Conservation (phyloP, 1,140 invertebrate genomes). For the Pachyrhynchus sulphureomaculatus region DNA sequence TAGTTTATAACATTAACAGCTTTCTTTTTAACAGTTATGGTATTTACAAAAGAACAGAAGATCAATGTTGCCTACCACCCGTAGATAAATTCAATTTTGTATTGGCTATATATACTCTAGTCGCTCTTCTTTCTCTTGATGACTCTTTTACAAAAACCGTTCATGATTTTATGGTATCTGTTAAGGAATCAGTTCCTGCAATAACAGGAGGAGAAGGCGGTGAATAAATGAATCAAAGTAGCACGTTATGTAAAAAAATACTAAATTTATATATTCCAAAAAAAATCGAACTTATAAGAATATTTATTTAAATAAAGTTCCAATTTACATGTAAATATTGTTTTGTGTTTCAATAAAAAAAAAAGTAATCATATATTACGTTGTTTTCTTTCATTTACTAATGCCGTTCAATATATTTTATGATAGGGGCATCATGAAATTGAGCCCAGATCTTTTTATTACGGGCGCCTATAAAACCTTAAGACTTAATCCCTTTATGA, state of each 20-base stretch:
- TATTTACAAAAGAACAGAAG: conserved; percentile 13
- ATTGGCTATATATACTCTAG: conserved; percentile 14
- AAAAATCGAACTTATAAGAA: too few relatives aligned
- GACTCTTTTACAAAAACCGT: background rate
- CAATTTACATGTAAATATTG: too few relatives aligned
- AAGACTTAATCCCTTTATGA: too few relatives aligned
- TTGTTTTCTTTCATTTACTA: too few relatives aligned
- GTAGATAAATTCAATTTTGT: conserved; percentile 25
- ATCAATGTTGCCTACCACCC: conserved; percentile 18
- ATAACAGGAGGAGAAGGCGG: background rate
- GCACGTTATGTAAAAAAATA: background rate
- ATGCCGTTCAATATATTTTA: too few relatives aligned
- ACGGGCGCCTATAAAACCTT: too few relatives aligned
- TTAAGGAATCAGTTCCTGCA: background rate
- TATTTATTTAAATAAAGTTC: too few relatives aligned
- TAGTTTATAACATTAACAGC: too few relatives aligned
- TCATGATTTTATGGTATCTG: background rate
- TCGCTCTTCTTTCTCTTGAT: conserved; percentile 19
- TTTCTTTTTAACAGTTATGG: conserved; percentile 12
- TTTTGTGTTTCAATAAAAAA: too few relatives aligned
- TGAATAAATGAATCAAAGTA: background rate
- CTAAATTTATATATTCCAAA: background rate
- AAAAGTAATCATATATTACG: too few relatives aligned
- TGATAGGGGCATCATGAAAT: too few relatives aligned
- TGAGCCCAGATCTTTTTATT: too few relatives aligned